Evolutionary conservation across 2,888 invertebrate species (phyloP).

Genomic region (Ctena decussata): DNA sequence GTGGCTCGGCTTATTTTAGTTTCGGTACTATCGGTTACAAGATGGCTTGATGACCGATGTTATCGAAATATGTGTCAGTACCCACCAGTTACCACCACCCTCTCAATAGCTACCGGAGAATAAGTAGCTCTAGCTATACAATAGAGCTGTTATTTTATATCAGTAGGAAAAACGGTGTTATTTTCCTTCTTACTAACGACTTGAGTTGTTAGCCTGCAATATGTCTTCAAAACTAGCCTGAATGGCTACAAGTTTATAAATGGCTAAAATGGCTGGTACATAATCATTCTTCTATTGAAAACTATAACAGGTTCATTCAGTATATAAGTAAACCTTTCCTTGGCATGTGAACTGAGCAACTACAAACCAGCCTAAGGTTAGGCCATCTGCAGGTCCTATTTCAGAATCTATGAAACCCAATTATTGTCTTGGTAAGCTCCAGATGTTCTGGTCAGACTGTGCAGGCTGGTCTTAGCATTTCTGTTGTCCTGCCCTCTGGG

Average conservation of each 20-base stretch:
- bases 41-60: not conserved
- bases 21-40: constrained; percentile 7
- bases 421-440: too few relatives aligned
- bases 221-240: not conserved
- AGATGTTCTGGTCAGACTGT: too few relatives aligned
- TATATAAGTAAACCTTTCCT: too few relatives aligned
- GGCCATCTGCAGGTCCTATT: too few relatives aligned
- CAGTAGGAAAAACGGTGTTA: not conserved
- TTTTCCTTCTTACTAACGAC: not conserved
- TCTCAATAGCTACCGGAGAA: not conserved
- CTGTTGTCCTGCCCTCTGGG: too few relatives aligned
- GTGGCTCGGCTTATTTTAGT: too few relatives aligned
- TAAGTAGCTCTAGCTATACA: not conserved
- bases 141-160: not conserved
- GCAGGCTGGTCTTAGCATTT: too few relatives aligned
- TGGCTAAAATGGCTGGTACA: not conserved
- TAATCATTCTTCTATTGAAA: too few relatives aligned
- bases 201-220: not conserved
- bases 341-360: too few relatives aligned
- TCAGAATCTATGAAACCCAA: too few relatives aligned
- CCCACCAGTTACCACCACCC: not conserved
- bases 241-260: not conserved
- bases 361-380: too few relatives aligned
- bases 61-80: not conserved
- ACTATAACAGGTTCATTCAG: too few relatives aligned